Conservation (phyloP, 1,140 invertebrate species). For the Bacillus rossius region DNA sequence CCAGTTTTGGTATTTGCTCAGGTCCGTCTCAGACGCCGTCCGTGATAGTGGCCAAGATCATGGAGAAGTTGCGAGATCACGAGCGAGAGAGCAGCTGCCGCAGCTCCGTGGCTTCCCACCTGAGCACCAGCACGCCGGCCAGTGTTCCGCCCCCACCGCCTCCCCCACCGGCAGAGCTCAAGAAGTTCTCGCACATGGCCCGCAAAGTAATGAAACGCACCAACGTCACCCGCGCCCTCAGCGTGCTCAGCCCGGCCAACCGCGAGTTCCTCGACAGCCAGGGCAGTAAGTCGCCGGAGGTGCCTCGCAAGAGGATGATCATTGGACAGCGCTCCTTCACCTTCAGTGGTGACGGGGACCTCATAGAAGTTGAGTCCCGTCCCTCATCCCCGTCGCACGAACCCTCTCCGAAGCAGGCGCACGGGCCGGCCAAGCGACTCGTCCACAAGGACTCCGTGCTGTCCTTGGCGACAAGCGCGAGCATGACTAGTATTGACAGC, state of each 20-base stretch:
- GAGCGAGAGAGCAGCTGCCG: constrained; percentile 35
- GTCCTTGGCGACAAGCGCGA: constrained; percentile 12
- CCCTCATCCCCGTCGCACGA: not conserved
- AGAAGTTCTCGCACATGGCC: constrained; percentile 28
- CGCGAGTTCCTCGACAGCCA: constrained; percentile 48
- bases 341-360: constrained; percentile 45
- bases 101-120: constrained; percentile 2
- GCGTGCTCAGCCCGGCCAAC: constrained; percentile 49
- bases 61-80: constrained; percentile 49
- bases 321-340: constrained; percentile 48
- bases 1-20: constrained; percentile 17
- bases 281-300: constrained; percentile 16
- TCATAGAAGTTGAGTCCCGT: constrained; percentile 42
- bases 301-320: constrained; percentile 31
- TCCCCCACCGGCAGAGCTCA: constrained; percentile 19
- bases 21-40: constrained; percentile 49
- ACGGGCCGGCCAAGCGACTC: constrained; percentile 2
- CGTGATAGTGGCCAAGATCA: constrained; percentile 52
- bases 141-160: not conserved
- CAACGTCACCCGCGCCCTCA: constrained; percentile 11
- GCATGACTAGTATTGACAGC: constrained; percentile 20
- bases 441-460: constrained; percentile 21
- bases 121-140: not conserved
- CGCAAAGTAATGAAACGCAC: constrained; percentile 14
- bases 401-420: not conserved